Evolutionary conservation across 2,797 vertebrate species (phyloP).

Genomic region (Leptatherina wallacei): DNA sequence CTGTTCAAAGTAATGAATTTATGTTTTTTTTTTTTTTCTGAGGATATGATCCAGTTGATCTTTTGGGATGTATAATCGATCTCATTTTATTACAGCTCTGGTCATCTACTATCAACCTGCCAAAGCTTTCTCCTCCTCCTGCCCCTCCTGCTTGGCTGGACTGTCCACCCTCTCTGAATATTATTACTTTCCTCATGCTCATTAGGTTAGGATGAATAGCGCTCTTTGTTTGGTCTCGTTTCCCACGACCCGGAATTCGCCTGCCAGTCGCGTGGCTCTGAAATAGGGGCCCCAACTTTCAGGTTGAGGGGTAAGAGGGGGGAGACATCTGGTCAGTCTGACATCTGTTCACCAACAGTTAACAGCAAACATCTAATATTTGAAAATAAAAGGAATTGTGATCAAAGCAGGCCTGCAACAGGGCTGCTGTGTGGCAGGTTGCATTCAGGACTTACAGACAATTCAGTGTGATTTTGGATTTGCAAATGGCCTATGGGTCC

Average conservation of each 20-base stretch:
- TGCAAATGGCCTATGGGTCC: too few species aligned
- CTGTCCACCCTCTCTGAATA: constrained; percentile 80
- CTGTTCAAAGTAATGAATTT: neutral
- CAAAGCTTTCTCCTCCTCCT: constrained; percentile 22
- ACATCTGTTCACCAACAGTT: constrained; percentile 85
- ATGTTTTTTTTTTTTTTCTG: neutral
- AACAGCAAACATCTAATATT: constrained; percentile 82
- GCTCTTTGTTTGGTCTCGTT: constrained; percentile 85
- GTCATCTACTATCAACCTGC: constrained; percentile 48
- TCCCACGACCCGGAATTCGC: constrained; percentile 90
- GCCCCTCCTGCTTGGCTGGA: constrained; percentile 47
- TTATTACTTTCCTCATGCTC: constrained; percentile 88
- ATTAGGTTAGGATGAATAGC: constrained; percentile 88
- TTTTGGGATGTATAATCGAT: neutral
- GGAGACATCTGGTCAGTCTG: constrained; percentile 84
- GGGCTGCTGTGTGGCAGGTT: neutral
- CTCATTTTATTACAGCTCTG: constrained; percentile 24
- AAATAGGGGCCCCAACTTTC: constrained; percentile 74
- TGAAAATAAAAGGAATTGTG: constrained; percentile 59
- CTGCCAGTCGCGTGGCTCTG: constrained; percentile 88
- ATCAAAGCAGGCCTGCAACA: constrained; percentile 42
- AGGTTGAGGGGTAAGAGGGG: constrained; percentile 30
- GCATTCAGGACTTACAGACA: too few species aligned
- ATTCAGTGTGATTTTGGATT: too few species aligned
- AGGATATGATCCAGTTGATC: neutral